These are phyloP conservation scores for Semaprochilodus insignis DNA, from an alignment of 2,797 vertebrate species.

Conservation along the genomic window DNA sequence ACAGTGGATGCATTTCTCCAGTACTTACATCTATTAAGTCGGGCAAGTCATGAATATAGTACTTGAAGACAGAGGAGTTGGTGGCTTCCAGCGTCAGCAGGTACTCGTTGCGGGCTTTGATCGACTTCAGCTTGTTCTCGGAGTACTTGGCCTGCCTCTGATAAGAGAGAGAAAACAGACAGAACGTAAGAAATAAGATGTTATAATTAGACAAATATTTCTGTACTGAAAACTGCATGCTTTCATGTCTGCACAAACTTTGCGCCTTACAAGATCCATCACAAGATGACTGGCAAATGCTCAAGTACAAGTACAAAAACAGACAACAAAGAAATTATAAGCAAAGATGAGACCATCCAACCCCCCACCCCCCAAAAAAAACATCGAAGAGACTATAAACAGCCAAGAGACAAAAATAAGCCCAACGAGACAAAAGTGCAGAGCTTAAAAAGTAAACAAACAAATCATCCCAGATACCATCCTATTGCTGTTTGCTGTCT, in stretches of 20 bases:
- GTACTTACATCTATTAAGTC: conserved; percentile 98
- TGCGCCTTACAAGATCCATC: background rate
- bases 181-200: conserved; percentile 31
- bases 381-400: conserved; percentile 15
- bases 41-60: conserved; percentile 97
- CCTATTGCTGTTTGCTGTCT: conserved; percentile 33
- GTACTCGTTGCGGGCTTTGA: conserved; percentile 98
- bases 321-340: conserved; percentile 35
- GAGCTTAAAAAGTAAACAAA: conserved; percentile 40
- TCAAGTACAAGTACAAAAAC: conserved; percentile 51
- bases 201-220: conserved; percentile 59
- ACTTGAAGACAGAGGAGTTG: conserved; percentile 97
- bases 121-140: conserved; percentile 98
- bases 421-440: conserved; percentile 32
- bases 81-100: conserved; percentile 96
- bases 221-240: conserved; percentile 46
- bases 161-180: conserved; percentile 44
- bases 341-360: background rate
- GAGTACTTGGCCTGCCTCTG: conserved; percentile 98
- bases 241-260: conserved; percentile 59
- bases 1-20: conserved; percentile 15
- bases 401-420: conserved; percentile 8
- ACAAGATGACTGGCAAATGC: conserved; percentile 55
- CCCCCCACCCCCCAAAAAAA: background rate
- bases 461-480: conserved; percentile 11